Conservation (phyloP, 2,797 vertebrate genomes). For the Tamandua tetradactyla region DNA sequence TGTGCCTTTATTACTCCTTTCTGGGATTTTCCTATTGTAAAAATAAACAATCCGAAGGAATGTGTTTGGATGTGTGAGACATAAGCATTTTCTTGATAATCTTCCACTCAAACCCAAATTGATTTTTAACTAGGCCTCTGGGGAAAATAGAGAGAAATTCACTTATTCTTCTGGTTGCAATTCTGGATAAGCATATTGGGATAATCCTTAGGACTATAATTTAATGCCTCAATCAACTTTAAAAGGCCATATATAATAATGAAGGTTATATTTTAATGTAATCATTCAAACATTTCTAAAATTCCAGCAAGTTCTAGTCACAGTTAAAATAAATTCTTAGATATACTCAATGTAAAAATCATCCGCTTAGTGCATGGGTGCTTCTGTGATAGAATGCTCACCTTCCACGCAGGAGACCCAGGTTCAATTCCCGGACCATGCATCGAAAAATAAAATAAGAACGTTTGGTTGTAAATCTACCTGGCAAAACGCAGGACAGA, state of each 20-base stretch:
- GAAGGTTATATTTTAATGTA: background rate
- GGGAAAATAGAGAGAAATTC: background rate
- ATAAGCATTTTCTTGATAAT: background rate
- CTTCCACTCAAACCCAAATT: background rate
- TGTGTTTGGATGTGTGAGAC: background rate
- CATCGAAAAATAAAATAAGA: too few relatives aligned
- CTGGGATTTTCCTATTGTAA: background rate
- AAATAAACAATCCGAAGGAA: background rate
- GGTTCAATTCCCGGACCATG: too few relatives aligned
- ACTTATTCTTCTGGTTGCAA: background rate
- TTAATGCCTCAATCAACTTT: background rate
- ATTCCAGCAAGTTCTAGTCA: background rate
- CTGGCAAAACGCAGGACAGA: too few relatives aligned
- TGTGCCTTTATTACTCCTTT: background rate
- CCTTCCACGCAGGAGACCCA: too few relatives aligned
- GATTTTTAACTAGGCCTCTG: background rate
- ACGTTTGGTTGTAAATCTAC: too few relatives aligned
- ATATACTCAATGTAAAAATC: background rate
- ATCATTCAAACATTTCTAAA: constrained; percentile 40
- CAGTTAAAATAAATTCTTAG: constrained; percentile 16
- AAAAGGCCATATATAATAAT: background rate
- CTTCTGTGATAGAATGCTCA: too few relatives aligned
- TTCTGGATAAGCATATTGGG: background rate
- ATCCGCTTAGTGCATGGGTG: too few relatives aligned
- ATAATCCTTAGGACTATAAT: background rate